Base-by-base conservation (phyloP, 2,113 vertebrate genomes). In the Gopherus evgoodei region DNA sequence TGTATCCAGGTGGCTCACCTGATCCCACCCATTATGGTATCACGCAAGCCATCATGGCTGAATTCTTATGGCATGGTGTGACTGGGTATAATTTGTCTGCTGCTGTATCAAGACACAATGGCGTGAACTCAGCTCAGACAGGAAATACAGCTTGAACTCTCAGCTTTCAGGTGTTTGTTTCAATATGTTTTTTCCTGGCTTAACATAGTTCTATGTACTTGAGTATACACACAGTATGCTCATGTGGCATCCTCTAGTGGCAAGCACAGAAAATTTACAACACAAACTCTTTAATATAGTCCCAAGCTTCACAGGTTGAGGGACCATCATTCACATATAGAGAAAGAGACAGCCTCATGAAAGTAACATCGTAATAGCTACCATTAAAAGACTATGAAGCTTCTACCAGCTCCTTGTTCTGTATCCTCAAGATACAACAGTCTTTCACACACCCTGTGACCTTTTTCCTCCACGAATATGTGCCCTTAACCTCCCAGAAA, bases 261-360 rank as follows among this genome's bases (percentile, higher is more conserved):
- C 49, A 91, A 7, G 12, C 14, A 4, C 85, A 42, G 29, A 54
- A 90, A 72, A 82, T 1, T 42, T 44, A 38, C 4, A n/a, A 79
- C 13, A 24, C 21, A 57, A 89, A 53, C n/a, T 8, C 24, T 2
- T 76, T 17, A 5, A 35, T 3, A 14, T 1, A 6, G 5, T 2
- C 29, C 25, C 44, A n/a, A 10, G 86, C 80, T 14, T 29, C 31
- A 86, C 11, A 44, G 21, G 21, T 38, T 44, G 11, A 42, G 72
- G 24, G n/a, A 42, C 5, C 72, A 44, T 76, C n/a, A 54, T 13
- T 24, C 65, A 91, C 72, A 3, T 5, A 47, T 59, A 5, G 3
- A 25, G 52, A 35, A 56, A 19, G 0, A 0, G 17, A 1, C 16
- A 1, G 17, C 29, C 1, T 29, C 83, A 59, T 25, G 49, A 79